A percentile compares a stretch with the other conserved stretches of the same genome.
These are phyloP conservation scores for Sphenopsis melanotis DNA, from an alignment of 2,797 vertebrate species.

Conservation along the genomic window DNA sequence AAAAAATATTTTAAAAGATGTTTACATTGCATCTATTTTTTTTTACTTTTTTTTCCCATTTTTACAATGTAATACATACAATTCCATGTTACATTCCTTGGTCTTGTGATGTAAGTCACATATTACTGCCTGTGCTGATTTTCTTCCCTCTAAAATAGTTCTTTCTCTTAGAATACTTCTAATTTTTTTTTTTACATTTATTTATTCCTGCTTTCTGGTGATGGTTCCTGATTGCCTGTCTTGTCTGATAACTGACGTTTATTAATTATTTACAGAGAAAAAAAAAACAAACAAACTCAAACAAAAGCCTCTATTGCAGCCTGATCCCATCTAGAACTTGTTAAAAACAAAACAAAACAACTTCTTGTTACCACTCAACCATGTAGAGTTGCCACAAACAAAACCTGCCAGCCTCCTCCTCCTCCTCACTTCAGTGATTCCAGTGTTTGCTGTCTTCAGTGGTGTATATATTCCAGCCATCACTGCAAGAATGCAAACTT, in stretches of 20 bases:
- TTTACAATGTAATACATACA: slow-evolving; percentile 55
- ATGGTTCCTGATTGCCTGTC: slow-evolving; percentile 99
- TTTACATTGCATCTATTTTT: neutral
- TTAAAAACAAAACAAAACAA: slow-evolving; percentile 54
- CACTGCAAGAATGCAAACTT: slow-evolving; percentile 63
- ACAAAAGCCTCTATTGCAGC: slow-evolving; percentile 98
- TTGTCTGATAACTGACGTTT: slow-evolving; percentile 90
- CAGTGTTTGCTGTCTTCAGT: slow-evolving; percentile 60
- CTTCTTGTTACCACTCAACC: slow-evolving; percentile 69
- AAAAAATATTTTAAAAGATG: slow-evolving; percentile 3
- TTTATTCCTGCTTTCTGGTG: slow-evolving; percentile 86
- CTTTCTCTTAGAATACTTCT: slow-evolving; percentile 74
- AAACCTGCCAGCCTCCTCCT: slow-evolving; percentile 60
- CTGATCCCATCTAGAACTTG: slow-evolving; percentile 90
- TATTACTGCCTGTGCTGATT: slow-evolving; percentile 70
- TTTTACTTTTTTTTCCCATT: neutral
- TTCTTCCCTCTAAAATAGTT: slow-evolving; percentile 71
- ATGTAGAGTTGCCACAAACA: slow-evolving; percentile 66
- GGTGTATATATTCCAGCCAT: slow-evolving; percentile 56
- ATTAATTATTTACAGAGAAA: slow-evolving; percentile 74
- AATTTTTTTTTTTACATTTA: slow-evolving; percentile 57
- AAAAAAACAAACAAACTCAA: slow-evolving; percentile 68
- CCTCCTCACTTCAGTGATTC: slow-evolving; percentile 55
- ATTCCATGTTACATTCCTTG: slow-evolving; percentile 57
- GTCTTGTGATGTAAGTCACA: slow-evolving; percentile 65